Base-by-base conservation (phyloP, 2,113 vertebrate species). In the Takifugu bimaculatus region DNA sequence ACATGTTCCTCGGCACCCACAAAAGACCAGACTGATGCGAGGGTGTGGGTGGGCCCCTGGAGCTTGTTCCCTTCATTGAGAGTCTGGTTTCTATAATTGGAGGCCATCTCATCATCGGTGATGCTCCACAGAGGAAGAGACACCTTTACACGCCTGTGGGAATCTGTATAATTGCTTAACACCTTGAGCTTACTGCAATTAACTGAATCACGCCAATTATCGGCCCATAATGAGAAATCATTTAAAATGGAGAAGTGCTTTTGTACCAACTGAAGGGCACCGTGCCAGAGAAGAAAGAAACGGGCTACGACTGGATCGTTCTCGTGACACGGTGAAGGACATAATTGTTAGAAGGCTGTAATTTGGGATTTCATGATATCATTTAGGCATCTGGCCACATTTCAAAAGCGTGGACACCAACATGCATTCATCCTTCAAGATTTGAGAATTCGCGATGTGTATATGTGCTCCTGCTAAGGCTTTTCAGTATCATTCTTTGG, bases 171-270 rank as follows among this genome's bases (percentile, higher is more conserved):
- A 88, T 88, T 88, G 82, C 84, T 86, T 83, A 78, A 78, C 82
- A 88, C 84, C 84, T 86, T 82, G 74, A 86, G 83, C 79, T 81
- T 75, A 68, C 73, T 50, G 82, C 83, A 86, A 88, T 88, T 88
- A 88, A 88, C 77, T 80, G 80, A 86, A 86, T 88, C 80, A 66
- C 71, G 75, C 77, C 82, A 86, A 88, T 88, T 88, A 88, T 86
- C 82, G 56, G 74, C 66, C 71, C 71, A 80, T 88, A 83, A 85
- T 85, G 82, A 83, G 82, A 86, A 75, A 80, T 80, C 72, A 50
- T 85, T 74, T 75, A 69, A 74, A 85, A 69, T 2, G 60, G 60
- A 73, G 53, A 66, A 76, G 60, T 14, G 75, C 75, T 85, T 80
- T 65, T 74, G 74, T 83, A 84, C 76, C 79, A 80, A 82, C 53